These are phyloP conservation scores for Standfussiana lucernea DNA, from an alignment of 2,888 invertebrate species.

Conservation along the genomic window DNA sequence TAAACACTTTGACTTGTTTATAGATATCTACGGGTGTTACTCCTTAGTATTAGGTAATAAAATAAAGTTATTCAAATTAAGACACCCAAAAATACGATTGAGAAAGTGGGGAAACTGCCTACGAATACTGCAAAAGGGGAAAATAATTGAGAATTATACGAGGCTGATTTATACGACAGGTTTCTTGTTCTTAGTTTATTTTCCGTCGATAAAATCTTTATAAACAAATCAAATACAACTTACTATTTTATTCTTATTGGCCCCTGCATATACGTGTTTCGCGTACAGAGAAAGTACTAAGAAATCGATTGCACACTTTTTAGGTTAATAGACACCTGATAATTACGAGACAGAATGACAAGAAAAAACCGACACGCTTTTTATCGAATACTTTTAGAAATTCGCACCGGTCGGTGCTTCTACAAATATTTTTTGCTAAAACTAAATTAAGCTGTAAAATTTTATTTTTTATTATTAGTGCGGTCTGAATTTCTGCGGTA, in stretches of 20 bases:
- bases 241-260: constrained; percentile 47
- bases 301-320: constrained; percentile 63
- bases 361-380: constrained; percentile 63
- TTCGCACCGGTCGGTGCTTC: constrained; percentile 60
- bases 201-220: constrained; percentile 6
- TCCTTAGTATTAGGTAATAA: neutral
- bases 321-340: constrained; percentile 65
- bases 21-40: no score
- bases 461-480: constrained; percentile 37
- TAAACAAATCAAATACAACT: constrained; percentile 39
- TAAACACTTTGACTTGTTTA: no score
- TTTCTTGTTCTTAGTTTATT: constrained; percentile 8
- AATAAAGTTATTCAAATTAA: neutral
- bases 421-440: constrained; percentile 61
- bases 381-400: constrained; percentile 60
- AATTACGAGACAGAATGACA: constrained; percentile 64
- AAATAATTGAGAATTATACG: neutral
- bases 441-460: constrained; percentile 49
- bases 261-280: constrained; percentile 36
- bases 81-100: neutral
- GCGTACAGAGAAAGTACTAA: constrained; percentile 66
- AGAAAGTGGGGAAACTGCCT: constrained; percentile 13
- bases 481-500: constrained; percentile 13
- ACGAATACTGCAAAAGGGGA: neutral
- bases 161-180: neutral